Evolutionary conservation across 2,113 vertebrate species (phyloP).

Genomic region (Hyaena hyaena): DNA sequence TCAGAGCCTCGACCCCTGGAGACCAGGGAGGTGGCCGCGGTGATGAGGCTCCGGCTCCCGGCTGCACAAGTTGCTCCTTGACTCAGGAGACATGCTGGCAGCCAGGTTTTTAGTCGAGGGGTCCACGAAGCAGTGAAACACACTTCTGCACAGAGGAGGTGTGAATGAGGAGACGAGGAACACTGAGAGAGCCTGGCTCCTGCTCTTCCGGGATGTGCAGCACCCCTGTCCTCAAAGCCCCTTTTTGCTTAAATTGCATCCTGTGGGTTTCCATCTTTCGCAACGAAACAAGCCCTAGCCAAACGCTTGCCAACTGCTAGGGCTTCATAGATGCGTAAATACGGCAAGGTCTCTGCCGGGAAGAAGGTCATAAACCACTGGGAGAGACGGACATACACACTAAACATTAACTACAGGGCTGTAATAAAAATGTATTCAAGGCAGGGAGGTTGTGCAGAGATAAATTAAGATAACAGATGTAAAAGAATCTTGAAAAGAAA

Average conservation of each 20-base stretch:
- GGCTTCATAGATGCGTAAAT: not conserved
- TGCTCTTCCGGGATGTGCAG: not conserved
- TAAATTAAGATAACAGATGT: slow-evolving; percentile 40
- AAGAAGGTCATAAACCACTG: slow-evolving; percentile 52
- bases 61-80: not conserved
- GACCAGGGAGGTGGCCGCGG: not conserved
- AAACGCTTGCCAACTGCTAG: not conserved
- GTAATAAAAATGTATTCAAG: slow-evolving; percentile 32
- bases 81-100: not conserved
- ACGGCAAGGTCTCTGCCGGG: not conserved
- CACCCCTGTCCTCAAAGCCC: slow-evolving; percentile 21
- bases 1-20: slow-evolving; percentile 23
- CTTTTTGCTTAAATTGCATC: not conserved
- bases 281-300: not conserved
- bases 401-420: slow-evolving; percentile 63
- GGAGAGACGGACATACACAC: not conserved
- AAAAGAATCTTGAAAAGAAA: slow-evolving; percentile 35
- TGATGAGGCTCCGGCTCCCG: not conserved
- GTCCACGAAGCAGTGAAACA: not conserved
- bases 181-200: not conserved
- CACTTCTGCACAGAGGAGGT: not conserved
- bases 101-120: not conserved
- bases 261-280: not conserved
- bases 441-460: not conserved
- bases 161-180: not conserved